Evolutionary conservation across 2,888 invertebrate species (phyloP).

Genomic region (Acronicta aceris): DNA sequence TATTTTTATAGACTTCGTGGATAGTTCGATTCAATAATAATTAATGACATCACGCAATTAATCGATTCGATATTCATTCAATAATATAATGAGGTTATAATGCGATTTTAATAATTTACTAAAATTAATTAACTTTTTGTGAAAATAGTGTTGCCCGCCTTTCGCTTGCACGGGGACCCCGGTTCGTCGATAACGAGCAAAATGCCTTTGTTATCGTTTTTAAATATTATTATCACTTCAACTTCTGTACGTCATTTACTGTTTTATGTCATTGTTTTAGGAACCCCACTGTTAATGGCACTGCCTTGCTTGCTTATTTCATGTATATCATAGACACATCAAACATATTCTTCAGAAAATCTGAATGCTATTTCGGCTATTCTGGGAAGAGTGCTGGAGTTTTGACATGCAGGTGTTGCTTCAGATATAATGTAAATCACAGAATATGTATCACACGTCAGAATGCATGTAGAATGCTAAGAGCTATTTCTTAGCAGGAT

Average conservation of each 20-base stretch:
- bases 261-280: slow-evolving; percentile 64
- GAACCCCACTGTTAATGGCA: slow-evolving; percentile 56
- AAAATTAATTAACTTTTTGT: no score
- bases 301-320: slow-evolving; percentile 22
- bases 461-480: slow-evolving; percentile 26
- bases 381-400: slow-evolving; percentile 11
- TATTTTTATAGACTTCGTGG: no score
- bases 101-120: no score
- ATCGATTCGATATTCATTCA: no score
- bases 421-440: slow-evolving; percentile 25
- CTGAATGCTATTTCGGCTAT: slow-evolving; percentile 19
- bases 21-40: no score
- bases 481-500: slow-evolving; percentile 16
- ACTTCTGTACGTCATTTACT: slow-evolving; percentile 57
- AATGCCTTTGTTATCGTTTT: slow-evolving; percentile 55
- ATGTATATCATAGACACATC: slow-evolving; percentile 26
- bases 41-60: no score
- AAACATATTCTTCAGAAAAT: slow-evolving; percentile 28
- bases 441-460: slow-evolving; percentile 20
- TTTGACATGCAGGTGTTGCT: slow-evolving; percentile 18
- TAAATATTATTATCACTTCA: slow-evolving; percentile 56
- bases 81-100: no score
- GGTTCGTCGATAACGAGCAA: slow-evolving; percentile 50
- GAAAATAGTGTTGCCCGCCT: slow-evolving; percentile 2
- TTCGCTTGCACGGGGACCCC: slow-evolving; percentile 40